Evolutionary conservation across 2,797 vertebrate genomes (phyloP), one percentile per base, ranked within the genome.

Genomic region (Pelochelys cantorii): DNA sequence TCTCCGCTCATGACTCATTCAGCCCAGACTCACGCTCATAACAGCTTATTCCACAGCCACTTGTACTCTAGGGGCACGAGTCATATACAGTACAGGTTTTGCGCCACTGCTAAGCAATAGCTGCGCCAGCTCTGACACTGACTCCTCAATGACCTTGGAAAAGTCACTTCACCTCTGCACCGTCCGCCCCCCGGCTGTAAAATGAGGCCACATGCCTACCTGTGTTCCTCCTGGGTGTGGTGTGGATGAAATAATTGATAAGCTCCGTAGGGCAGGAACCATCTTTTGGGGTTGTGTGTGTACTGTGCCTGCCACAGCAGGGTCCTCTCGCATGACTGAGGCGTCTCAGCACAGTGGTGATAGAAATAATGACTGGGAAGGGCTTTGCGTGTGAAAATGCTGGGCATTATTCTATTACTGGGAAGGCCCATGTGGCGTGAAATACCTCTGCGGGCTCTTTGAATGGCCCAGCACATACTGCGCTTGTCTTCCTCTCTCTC

Each of bases 21-120:
- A 37, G n/a, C 68, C 20, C 34, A 37, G 34, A 71, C n/a, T 71
- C 68, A 11, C 23, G 37, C 56, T 80, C 31, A 68, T 90, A 87
- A 60, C 8, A 20, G 88, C 85, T 89, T 83, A 53, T 85, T 56
- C 22, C 34, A 59, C 82, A 92, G 65, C 71, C 5, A 57, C 95
- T 88, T 37, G 20, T 34, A 37, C 37, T 71, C n/a, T 34, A 37
- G 11, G 31, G 17, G 34, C 0, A 48, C 17, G 60, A 57, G 89
- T 79, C 53, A 56, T 79, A 27, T 75, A 60, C 57, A 91, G 79
- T 56, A 65, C 65, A 60, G 31, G 29, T 34, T 83, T 87, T 81
- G 42, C 92, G 42, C 89, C 12, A 34, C 22, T 53, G 85, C 6
- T 10, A 85, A 78, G 90, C 83, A 83, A 85, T 42, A 48, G 48